These are phyloP conservation scores for Dichetophora obliterata DNA, from an alignment of 2,888 invertebrate species.

Conservation along the genomic window DNA sequence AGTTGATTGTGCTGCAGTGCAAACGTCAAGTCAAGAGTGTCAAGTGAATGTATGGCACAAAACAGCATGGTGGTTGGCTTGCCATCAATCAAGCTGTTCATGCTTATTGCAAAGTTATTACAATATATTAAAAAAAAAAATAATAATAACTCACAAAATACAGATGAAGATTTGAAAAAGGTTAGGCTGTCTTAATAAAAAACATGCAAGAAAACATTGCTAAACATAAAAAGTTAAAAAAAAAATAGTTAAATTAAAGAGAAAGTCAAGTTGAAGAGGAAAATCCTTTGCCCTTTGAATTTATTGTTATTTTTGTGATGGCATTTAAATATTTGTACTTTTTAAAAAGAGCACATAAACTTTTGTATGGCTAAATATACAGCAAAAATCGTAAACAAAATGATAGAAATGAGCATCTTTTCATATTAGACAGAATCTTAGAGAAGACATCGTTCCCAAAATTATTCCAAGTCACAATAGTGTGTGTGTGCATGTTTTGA, in stretches of 20 bases:
- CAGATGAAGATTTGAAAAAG: background rate
- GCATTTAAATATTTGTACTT: no score
- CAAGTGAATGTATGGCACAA: constrained; percentile 11
- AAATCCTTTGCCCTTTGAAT: no score
- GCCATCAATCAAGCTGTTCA: constrained; percentile 15
- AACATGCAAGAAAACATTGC: background rate
- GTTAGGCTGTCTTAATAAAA: background rate
- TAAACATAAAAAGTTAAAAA: background rate
- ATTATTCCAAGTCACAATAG: constrained; percentile 7
- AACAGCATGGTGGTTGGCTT: background rate
- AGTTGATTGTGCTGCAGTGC: background rate
- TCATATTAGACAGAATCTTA: background rate
- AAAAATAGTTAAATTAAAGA: background rate
- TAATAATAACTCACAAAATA: background rate
- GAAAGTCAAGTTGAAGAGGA: no score
- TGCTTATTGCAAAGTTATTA: background rate
- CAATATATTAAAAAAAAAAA: background rate
- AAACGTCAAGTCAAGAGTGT: constrained; percentile 8
- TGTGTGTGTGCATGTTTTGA: background rate
- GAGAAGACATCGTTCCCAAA: no score
- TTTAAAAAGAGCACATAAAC: no score
- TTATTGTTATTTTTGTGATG: no score
- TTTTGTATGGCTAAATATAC: no score
- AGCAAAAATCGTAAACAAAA: no score
- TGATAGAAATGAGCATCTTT: background rate